Conservation (phyloP, 2,888 invertebrate genomes). For the Torymus auratus region DNA sequence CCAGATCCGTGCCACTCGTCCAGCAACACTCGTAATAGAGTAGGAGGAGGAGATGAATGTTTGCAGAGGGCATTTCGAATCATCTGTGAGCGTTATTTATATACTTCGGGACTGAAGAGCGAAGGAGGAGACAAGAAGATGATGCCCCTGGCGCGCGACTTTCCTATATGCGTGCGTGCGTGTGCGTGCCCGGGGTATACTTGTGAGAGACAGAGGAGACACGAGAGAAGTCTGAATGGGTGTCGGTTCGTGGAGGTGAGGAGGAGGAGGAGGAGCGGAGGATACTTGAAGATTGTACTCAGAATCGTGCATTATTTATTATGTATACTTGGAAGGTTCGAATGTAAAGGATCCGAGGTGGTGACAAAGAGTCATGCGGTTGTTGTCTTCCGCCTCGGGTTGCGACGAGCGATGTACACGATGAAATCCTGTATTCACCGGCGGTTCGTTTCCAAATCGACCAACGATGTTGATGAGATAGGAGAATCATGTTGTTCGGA, state of each 20-base stretch:
- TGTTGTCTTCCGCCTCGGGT: no score
- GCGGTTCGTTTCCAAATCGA: no score
- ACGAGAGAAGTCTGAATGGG: constrained; percentile 43
- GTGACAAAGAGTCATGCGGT: background rate
- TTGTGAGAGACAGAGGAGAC: background rate
- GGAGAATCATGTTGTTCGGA: no score
- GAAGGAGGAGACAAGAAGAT: no score
- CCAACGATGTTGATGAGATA: no score
- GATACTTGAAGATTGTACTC: constrained; percentile 22
- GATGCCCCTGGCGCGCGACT: constrained; percentile 7
- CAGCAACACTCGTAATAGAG: constrained; percentile 17
- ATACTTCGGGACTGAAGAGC: no score
- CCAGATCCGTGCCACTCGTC: constrained; percentile 1
- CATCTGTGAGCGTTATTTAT: no score
- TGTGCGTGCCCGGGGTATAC: no score
- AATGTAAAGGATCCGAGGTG: background rate
- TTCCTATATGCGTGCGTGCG: constrained; percentile 18
- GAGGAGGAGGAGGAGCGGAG: background rate
- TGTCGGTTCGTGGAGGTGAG: background rate
- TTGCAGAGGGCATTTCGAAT: no score
- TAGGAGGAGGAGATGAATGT: background rate
- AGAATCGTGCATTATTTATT: constrained; percentile 11
- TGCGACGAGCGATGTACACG: no score
- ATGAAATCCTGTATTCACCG: no score
- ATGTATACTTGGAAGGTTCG: background rate